These are phyloP conservation scores for Phalacrocorax brasilianus DNA, from an alignment of 2,113 vertebrate species.

Conservation along the genomic window DNA sequence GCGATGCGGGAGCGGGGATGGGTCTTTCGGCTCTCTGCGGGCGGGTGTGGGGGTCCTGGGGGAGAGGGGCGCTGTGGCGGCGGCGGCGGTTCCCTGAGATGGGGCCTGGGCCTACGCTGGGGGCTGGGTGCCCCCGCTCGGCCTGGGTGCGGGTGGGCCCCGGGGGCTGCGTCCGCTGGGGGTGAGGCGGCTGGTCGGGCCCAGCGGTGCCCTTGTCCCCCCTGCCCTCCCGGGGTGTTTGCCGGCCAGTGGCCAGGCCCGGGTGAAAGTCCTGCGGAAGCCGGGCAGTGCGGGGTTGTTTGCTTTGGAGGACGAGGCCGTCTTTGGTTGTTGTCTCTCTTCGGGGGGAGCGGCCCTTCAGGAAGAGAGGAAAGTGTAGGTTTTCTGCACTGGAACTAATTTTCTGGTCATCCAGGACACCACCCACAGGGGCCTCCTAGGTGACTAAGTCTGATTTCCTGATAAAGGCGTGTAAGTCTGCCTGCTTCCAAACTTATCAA, in stretches of 20 bases:
- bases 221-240: neutral
- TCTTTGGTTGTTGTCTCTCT: too few species aligned
- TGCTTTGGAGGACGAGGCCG: neutral
- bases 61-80: too few species aligned
- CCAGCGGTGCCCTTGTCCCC: neutral
- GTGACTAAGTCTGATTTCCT: neutral
- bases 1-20: too few species aligned
- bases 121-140: neutral
- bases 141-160: neutral
- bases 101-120: too few species aligned
- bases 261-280: neutral
- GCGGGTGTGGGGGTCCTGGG: too few species aligned
- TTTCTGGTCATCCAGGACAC: neutral
- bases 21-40: too few species aligned
- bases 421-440: neutral
- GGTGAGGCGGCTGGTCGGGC: neutral
- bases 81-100: too few species aligned
- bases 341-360: neutral
- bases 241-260: neutral
- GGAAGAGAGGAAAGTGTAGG: fast-evolving
- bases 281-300: neutral
- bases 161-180: neutral
- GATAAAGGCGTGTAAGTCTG: neutral
- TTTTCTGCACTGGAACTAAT: neutral
- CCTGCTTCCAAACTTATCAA: neutral